phyloP scores from a whole-genome alignment of 2,113 vertebrate genomes.

The Chaetops frenatus region DNA sequence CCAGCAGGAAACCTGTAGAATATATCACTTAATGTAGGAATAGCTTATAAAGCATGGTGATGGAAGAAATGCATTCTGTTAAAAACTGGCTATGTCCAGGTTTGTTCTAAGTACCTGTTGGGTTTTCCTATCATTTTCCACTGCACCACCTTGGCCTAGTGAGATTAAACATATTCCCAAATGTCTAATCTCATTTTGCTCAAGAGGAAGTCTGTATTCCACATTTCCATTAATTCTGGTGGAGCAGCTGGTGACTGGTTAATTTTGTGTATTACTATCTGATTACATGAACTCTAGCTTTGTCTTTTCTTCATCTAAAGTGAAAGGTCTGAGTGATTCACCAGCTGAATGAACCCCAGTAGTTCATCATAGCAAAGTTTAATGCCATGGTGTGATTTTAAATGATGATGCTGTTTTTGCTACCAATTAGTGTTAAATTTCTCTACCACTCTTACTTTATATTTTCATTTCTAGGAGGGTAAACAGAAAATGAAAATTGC shows the following conservation, averaged over 20 bases:
- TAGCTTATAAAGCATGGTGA: not conserved
- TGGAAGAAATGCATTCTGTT: not conserved
- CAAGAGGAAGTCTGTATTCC: not conserved
- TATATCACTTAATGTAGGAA: not conserved
- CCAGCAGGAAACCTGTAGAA: not conserved
- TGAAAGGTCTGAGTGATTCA: constrained; percentile 41
- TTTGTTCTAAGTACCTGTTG: not conserved
- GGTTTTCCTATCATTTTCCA: not conserved
- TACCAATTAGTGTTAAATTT: not conserved
- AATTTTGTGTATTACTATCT: constrained; percentile 40
- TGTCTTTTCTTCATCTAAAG: constrained; percentile 34
- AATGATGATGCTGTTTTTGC: not conserved
- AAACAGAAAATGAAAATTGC: not conserved
- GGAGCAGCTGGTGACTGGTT: constrained; percentile 54
- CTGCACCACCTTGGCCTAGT: not conserved
- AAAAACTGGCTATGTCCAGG: not conserved
- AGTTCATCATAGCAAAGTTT: constrained; percentile 39
- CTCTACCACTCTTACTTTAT: not conserved
- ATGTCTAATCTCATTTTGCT: constrained; percentile 41
- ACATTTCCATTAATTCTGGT: constrained; percentile 25
- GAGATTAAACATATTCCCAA: constrained; percentile 41
- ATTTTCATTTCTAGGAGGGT: not conserved
- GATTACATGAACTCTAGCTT: constrained; percentile 28
- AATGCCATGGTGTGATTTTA: constrained; percentile 1
- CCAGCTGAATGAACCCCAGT: constrained; percentile 21